These are phyloP conservation scores for Cepaea hortensis DNA, from an alignment of 2,888 invertebrate genomes.

Conservation along the genomic window DNA sequence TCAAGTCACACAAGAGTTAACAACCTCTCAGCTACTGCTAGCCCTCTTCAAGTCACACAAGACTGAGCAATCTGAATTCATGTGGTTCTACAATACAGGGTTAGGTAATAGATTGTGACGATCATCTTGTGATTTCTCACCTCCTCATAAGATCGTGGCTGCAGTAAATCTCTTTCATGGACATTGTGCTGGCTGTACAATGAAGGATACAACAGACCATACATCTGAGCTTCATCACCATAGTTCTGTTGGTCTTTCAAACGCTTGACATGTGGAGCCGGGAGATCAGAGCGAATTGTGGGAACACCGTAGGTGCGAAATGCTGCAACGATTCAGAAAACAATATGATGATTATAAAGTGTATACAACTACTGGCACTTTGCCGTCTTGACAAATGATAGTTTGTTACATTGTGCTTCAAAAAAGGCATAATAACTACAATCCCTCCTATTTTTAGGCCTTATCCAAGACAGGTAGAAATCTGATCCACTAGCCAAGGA, in stretches of 20 bases:
- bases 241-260: slow-evolving; percentile 72
- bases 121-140: slow-evolving; percentile 55
- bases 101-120: too few species aligned
- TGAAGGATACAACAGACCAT: slow-evolving; percentile 73
- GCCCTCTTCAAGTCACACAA: too few species aligned
- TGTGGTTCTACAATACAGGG: too few species aligned
- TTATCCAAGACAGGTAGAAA: too few species aligned
- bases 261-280: slow-evolving; percentile 71
- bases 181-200: slow-evolving; percentile 72
- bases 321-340: slow-evolving; percentile 54
- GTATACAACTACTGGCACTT: neutral
- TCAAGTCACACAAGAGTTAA: too few species aligned
- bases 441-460: neutral
- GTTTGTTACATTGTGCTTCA: too few species aligned
- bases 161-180: slow-evolving; percentile 72
- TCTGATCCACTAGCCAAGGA: too few species aligned
- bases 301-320: slow-evolving; percentile 75
- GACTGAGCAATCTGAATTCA: too few species aligned
- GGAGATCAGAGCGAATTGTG: slow-evolving; percentile 72
- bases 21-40: too few species aligned
- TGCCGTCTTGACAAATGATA: too few species aligned
- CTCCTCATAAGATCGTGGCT: slow-evolving; percentile 71
- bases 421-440: too few species aligned
- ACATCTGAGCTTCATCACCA: slow-evolving; percentile 74
- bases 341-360: neutral